Evolutionary conservation across 1,140 invertebrate species (phyloP).

Genomic region (Trichonephila clavipes): DNA sequence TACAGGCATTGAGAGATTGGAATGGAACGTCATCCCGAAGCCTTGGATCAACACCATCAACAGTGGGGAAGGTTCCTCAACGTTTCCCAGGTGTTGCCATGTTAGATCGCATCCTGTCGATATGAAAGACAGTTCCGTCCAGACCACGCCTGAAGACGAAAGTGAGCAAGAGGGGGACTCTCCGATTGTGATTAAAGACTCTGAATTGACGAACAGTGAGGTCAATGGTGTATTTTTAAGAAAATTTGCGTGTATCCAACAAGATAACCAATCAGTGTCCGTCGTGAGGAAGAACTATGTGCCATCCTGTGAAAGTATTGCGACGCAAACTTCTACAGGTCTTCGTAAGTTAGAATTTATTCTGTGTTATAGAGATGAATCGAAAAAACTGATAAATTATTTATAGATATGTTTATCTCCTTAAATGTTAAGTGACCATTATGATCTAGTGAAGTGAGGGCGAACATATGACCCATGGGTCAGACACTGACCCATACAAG

Average conservation of each 20-base stretch:
- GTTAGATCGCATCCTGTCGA: background rate
- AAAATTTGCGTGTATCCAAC: background rate
- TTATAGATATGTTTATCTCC: no score
- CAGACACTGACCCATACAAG: no score
- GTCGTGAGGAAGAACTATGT: constrained; percentile 26
- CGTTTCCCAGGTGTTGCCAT: constrained; percentile 57
- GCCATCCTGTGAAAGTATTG: constrained; percentile 43
- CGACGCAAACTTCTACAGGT: constrained; percentile 54
- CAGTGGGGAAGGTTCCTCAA: background rate
- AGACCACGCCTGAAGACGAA: constrained; percentile 48
- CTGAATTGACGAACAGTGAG: background rate
- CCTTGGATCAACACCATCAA: background rate
- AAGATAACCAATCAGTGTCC: background rate
- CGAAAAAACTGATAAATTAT: no score
- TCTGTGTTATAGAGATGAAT: no score
- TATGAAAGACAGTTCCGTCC: constrained; percentile 69
- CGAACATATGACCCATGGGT: no score
- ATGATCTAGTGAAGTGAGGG: no score
- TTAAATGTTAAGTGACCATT: no score
- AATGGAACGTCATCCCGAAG: constrained; percentile 54
- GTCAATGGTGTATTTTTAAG: no score
- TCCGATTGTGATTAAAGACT: background rate
- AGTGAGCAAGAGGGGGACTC: background rate
- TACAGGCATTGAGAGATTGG: constrained; percentile 71
- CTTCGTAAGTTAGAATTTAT: constrained; percentile 30